These are phyloP conservation scores for Strigamia maritima DNA, from an alignment of 2,888 invertebrate species.

Conservation along the genomic window DNA sequence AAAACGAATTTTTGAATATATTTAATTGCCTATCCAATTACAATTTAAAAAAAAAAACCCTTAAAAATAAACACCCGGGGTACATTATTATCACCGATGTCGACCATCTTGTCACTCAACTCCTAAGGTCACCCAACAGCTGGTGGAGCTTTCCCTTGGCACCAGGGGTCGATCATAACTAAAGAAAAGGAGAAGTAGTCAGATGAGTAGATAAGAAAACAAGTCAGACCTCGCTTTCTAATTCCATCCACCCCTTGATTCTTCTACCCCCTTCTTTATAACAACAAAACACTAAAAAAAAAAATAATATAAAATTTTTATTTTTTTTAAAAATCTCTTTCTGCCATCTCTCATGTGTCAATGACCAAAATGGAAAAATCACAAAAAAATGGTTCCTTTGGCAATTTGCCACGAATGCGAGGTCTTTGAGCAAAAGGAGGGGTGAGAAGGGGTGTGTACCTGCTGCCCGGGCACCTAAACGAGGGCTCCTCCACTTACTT, in stretches of 20 bases:
- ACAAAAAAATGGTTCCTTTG: background rate
- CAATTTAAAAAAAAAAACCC: background rate
- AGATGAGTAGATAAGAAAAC: background rate
- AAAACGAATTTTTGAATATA: no score
- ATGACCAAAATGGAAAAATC: background rate
- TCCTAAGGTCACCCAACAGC: background rate
- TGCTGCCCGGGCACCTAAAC: background rate
- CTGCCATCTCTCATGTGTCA: background rate
- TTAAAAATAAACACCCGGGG: background rate
- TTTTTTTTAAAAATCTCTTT: background rate
- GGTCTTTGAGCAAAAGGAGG: background rate
- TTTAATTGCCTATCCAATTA: background rate
- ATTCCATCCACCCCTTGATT: background rate
- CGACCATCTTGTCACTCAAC: background rate
- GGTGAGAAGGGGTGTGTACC: constrained; percentile 13
- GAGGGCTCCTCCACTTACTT: constrained; percentile 17
- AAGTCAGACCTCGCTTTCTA: background rate
- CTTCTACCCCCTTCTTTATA: background rate
- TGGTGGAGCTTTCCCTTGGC: background rate
- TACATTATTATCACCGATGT: background rate
- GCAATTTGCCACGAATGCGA: background rate
- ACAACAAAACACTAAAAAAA: background rate
- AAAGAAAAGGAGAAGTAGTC: background rate
- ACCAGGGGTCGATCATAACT: background rate
- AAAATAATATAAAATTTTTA: background rate